These are phyloP conservation scores for human DNA, from an alignment of 2,113 vertebrate genomes.

Conservation along the genomic window DNA sequence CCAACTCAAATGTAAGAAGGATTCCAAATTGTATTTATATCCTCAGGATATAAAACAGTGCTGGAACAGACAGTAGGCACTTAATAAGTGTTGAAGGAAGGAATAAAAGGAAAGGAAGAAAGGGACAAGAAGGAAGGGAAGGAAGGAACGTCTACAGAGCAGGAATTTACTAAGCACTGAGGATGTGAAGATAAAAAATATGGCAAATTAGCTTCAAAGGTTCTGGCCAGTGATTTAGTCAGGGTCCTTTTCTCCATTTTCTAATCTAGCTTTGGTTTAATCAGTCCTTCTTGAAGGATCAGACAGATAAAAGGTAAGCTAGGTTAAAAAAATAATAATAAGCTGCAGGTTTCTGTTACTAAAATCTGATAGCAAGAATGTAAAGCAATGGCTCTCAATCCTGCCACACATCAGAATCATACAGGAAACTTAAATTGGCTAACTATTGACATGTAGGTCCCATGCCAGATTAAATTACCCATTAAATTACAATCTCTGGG, in stretches of 20 bases:
- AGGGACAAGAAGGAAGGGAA: neutral
- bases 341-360: neutral
- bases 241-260: neutral
- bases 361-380: neutral
- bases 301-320: neutral
- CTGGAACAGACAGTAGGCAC: slow-evolving; percentile 10
- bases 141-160: too few species aligned
- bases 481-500: neutral
- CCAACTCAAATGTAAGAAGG: slow-evolving; percentile 51
- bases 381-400: neutral
- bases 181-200: neutral
- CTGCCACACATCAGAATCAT: neutral
- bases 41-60: neutral
- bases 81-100: neutral
- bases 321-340: neutral
- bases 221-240: neutral
- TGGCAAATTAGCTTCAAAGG: neutral
- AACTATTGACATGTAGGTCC: neutral
- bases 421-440: neutral
- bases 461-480: neutral
- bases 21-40: slow-evolving; percentile 57
- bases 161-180: neutral
- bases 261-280: neutral
- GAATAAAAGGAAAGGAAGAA: neutral
- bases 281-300: neutral